Evolutionary conservation across 2,888 invertebrate genomes (phyloP).

Genomic region (Chloroclystis v-ata): DNA sequence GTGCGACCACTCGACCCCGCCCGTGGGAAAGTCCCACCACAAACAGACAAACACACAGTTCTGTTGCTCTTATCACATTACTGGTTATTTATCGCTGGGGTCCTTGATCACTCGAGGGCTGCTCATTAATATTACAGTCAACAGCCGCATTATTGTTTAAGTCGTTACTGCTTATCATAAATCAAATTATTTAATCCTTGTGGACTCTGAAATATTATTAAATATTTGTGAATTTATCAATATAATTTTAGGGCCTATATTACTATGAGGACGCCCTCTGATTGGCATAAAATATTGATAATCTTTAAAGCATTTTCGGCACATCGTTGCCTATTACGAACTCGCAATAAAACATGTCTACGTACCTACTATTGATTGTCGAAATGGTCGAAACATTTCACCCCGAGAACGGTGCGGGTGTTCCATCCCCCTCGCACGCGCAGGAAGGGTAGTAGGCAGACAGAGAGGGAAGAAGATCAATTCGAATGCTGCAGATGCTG

Average conservation of each 20-base stretch:
- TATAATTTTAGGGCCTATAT: no score
- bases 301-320: not conserved
- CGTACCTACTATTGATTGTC: conserved; percentile 60
- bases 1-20: no score
- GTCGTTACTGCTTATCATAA: not conserved
- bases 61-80: not conserved
- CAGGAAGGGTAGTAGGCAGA: conserved; percentile 34
- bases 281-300: no score
- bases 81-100: not conserved
- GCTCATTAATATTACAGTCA: no score
- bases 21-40: not conserved
- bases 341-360: conserved; percentile 34
- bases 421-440: conserved; percentile 38
- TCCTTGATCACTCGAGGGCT: conserved; percentile 1
- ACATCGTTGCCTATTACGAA: conserved; percentile 25
- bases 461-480: conserved; percentile 50
- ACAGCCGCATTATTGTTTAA: not conserved
- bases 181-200: no score
- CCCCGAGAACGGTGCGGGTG: conserved; percentile 52
- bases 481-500: conserved; percentile 70
- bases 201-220: no score
- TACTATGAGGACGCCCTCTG: no score
- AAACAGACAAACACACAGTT: not conserved
- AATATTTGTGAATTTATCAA: no score
- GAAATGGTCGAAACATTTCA: conserved; percentile 52